Evolutionary conservation across 2,797 vertebrate genomes (phyloP), one percentile per base, ranked within the genome.

Genomic region (Sphenopsis melanotis): DNA sequence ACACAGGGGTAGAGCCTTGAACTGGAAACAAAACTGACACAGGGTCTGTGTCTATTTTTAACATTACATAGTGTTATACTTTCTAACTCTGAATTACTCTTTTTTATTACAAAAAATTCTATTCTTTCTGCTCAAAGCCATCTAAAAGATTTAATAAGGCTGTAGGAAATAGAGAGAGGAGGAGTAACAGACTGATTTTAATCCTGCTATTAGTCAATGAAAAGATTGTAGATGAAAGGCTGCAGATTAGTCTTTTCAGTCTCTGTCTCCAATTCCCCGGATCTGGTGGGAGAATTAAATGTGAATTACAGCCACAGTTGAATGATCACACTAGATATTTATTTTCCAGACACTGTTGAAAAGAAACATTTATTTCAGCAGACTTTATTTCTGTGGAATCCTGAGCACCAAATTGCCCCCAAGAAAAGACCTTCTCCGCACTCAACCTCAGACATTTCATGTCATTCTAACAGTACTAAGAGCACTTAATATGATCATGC

Each of bases 331-430:
- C 55, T 63, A 61, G 55, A 49, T 84, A 91, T 49, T 93, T 93
- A 59, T 94, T 91, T 84, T 69, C 74, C 63, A 91, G 72, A 75
- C 50, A 36, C 29, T 49, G 18, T 52, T 82, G 85, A 68, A 91
- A 83, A 75, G 72, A 95, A 91, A 60, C 70, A 90, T 91, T 93
- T 72, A 65, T 83, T 96, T 91, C 66, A 88, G 41, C 69, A 92
- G 74, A 70, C 37, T 78, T 90, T 37, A 72, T 81, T 87, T 83
- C 59, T 36, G n/a, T 27, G 47, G 61, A 82, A 70, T 90, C 87
- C 74, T 59, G 37, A 85, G 53, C 82, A 87, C 7, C 15, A 70
- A 80, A 65, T 6, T 69, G 59, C 63, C 49, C 46, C 47, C 70
- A 83, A 65, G 59, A 86, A 76, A 91, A 85, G 66, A 84, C 29